phyloP scores from a whole-genome alignment of 1,140 invertebrate genomes.

The Trachymyrmex septentrionalis region DNA sequence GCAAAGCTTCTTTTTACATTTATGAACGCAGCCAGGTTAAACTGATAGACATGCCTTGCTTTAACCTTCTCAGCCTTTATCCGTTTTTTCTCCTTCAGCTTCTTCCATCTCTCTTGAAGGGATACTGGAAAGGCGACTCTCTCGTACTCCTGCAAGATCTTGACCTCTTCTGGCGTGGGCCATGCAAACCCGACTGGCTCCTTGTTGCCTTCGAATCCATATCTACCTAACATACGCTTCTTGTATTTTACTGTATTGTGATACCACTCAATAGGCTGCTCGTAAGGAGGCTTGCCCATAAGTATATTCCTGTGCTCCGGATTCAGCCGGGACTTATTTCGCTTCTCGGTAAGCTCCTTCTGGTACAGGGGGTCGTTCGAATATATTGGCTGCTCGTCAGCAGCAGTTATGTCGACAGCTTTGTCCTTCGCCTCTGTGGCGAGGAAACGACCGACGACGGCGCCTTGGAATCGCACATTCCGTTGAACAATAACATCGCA shows the following conservation, averaged over 20 bases:
- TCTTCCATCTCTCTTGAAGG: slow-evolving; percentile 88
- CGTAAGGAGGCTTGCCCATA: slow-evolving; percentile 86
- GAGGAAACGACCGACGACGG: not conserved
- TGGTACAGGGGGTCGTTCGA: slow-evolving; percentile 44
- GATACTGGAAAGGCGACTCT: slow-evolving; percentile 87
- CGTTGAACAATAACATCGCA: not conserved
- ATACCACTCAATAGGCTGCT: slow-evolving; percentile 82
- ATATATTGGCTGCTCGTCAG: slow-evolving; percentile 72
- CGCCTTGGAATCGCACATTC: not conserved
- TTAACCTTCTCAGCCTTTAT: slow-evolving; percentile 81
- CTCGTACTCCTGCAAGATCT: slow-evolving; percentile 88
- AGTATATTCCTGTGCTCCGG: slow-evolving; percentile 87
- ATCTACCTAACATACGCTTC: slow-evolving; percentile 87
- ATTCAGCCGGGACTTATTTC: slow-evolving; percentile 89
- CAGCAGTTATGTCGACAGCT: slow-evolving; percentile 60
- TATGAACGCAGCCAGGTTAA: not conserved
- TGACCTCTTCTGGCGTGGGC: slow-evolving; percentile 87
- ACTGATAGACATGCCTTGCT: slow-evolving; percentile 73
- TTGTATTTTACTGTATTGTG: slow-evolving; percentile 89
- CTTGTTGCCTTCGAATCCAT: slow-evolving; percentile 86
- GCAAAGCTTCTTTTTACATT: no score
- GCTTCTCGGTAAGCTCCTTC: slow-evolving; percentile 72
- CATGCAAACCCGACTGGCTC: slow-evolving; percentile 88
- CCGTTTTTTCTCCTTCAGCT: slow-evolving; percentile 80
- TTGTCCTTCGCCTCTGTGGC: slow-evolving; percentile 1